Evolutionary conservation across 2,888 invertebrate genomes (phyloP).

Genomic region (Melieria omissa): DNA sequence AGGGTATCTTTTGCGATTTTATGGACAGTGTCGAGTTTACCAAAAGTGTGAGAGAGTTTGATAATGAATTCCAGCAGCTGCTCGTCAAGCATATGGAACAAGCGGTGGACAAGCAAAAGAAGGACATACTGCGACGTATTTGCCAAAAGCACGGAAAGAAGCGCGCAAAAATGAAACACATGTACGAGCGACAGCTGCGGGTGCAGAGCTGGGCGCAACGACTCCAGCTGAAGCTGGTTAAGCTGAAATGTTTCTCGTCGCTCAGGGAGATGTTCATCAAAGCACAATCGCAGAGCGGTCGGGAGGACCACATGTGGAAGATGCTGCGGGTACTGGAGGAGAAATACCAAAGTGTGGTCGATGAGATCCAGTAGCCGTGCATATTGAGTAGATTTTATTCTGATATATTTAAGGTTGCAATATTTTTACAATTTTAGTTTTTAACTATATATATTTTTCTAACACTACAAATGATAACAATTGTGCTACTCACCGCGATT

Average conservation of each 20-base stretch:
- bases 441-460: background rate
- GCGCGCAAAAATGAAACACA: constrained; percentile 41
- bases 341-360: constrained; percentile 43
- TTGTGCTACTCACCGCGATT: constrained; percentile 51
- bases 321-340: constrained; percentile 46
- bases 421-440: background rate
- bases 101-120: constrained; percentile 37
- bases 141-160: constrained; percentile 43
- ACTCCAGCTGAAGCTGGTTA: constrained; percentile 48
- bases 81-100: constrained; percentile 41
- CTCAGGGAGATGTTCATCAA: constrained; percentile 52
- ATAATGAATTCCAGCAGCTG: constrained; percentile 45
- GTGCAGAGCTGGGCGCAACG: constrained; percentile 47
- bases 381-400: background rate
- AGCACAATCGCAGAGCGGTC: constrained; percentile 42
- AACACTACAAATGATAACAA: background rate
- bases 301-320: constrained; percentile 40
- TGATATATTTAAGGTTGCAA: background rate
- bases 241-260: constrained; percentile 50
- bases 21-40: constrained; percentile 39
- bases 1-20: constrained; percentile 39
- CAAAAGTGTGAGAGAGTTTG: constrained; percentile 41
- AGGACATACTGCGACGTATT: constrained; percentile 41
- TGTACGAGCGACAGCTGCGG: constrained; percentile 45
- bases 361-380: constrained; percentile 33